These are phyloP conservation scores for Cosmia pyralina DNA, from an alignment of 2,888 invertebrate species.

Conservation along the genomic window DNA sequence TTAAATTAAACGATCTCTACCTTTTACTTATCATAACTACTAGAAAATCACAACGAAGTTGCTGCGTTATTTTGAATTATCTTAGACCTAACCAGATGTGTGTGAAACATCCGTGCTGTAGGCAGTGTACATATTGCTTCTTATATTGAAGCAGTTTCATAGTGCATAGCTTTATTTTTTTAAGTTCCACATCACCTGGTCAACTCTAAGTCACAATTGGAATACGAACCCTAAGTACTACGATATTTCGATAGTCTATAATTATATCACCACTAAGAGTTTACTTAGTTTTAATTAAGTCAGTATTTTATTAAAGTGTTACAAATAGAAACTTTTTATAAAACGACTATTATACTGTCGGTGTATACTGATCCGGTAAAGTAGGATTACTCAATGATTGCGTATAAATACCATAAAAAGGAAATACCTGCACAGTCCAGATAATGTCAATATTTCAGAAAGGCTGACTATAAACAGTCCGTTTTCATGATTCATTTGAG, in stretches of 20 bases:
- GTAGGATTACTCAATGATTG: slow-evolving; percentile 11
- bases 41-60: slow-evolving; percentile 23
- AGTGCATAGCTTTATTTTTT: neutral
- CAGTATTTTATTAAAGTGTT: slow-evolving; percentile 4
- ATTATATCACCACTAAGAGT: slow-evolving; percentile 39
- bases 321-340: slow-evolving; percentile 29
- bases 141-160: neutral
- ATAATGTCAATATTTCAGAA: neutral
- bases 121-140: slow-evolving; percentile 18
- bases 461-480: slow-evolving; percentile 4
- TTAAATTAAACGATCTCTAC: neutral
- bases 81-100: slow-evolving; percentile 30
- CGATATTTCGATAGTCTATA: slow-evolving; percentile 37
- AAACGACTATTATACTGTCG: slow-evolving; percentile 36
- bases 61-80: neutral
- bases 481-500: neutral
- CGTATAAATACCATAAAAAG: neutral
- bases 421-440: slow-evolving; percentile 5
- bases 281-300: slow-evolving; percentile 2
- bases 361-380: slow-evolving; percentile 45
- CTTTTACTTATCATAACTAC: neutral
- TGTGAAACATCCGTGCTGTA: neutral
- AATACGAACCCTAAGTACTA: slow-evolving; percentile 28
- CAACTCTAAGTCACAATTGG: slow-evolving; percentile 1
- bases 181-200: slow-evolving; percentile 19